A percentile compares a stretch with the other conserved stretches of the same genome.
phyloP scores from a whole-genome alignment of 2,888 invertebrate genomes.

The Syrphus vitripennis region DNA sequence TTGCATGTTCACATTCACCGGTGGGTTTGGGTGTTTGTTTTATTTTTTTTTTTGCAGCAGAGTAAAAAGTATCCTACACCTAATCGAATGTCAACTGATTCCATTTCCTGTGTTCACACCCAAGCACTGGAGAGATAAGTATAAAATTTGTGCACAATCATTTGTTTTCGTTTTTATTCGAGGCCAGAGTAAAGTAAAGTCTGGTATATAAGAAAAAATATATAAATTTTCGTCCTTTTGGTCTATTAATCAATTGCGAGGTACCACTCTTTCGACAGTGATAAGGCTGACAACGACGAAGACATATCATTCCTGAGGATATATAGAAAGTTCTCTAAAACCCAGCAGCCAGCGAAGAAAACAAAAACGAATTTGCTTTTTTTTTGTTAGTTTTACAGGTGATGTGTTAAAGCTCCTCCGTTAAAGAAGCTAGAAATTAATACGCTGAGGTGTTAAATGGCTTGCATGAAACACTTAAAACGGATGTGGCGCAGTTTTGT shows the following conservation, averaged over 20 bases:
- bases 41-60: neutral
- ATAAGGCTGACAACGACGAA: constrained; percentile 69
- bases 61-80: constrained; percentile 36
- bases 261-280: constrained; percentile 48
- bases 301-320: constrained; percentile 42
- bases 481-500: constrained; percentile 35
- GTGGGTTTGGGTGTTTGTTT: neutral
- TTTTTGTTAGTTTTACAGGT: constrained; percentile 18
- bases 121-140: constrained; percentile 59
- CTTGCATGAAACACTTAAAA: neutral
- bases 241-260: constrained; percentile 68
- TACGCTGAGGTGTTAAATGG: constrained; percentile 40
- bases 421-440: constrained; percentile 48
- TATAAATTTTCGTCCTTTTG: constrained; percentile 44
- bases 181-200: neutral
- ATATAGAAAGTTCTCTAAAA: neutral
- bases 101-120: constrained; percentile 54
- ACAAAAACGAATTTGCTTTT: constrained; percentile 5
- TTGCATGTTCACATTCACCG: constrained; percentile 44
- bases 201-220: constrained; percentile 5
- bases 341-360: neutral
- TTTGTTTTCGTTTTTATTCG: constrained; percentile 63
- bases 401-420: neutral
- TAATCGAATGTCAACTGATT: constrained; percentile 70
- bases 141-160: constrained; percentile 63